A percentile compares a stretch with the other conserved stretches of the same genome.
Conservation (phyloP, 2,888 invertebrate genomes). For the Cistogaster globosa region DNA sequence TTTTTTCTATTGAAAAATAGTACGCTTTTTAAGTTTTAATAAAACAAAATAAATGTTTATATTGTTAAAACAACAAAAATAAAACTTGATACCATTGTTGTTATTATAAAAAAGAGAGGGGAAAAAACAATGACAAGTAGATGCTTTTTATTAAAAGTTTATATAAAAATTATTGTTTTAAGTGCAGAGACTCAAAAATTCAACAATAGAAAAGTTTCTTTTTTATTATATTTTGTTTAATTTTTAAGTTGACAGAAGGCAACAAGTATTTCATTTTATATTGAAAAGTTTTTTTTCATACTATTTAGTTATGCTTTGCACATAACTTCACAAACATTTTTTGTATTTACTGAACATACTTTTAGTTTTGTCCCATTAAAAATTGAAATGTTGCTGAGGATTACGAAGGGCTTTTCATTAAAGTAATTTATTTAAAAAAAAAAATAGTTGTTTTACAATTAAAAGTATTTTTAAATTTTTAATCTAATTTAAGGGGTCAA, state of each 20-base stretch:
- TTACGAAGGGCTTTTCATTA: conserved; percentile 42
- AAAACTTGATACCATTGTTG: conserved; percentile 55
- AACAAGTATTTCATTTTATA: conserved; percentile 63
- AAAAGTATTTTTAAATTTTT: conserved; percentile 3
- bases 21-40: conserved; percentile 61
- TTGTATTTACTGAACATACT: conserved; percentile 34
- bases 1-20: conserved; percentile 55
- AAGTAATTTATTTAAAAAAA: conserved; percentile 33
- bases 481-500: background rate
- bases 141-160: conserved; percentile 70
- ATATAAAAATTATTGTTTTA: conserved; percentile 71
- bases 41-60: conserved; percentile 31
- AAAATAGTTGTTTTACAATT: conserved; percentile 11
- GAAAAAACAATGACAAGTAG: conserved; percentile 66
- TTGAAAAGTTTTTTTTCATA: conserved; percentile 21
- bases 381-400: conserved; percentile 46
- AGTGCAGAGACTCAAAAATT: conserved; percentile 45
- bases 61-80: conserved; percentile 23
- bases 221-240: background rate
- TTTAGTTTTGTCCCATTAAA: conserved; percentile 42
- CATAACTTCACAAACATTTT: conserved; percentile 10
- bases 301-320: background rate
- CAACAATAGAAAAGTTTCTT: conserved; percentile 6
- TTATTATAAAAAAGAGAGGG: conserved; percentile 30
- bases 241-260: conserved; percentile 50